Conservation (phyloP, 2,888 invertebrate genomes). For the Drosophila emarginata region DNA sequence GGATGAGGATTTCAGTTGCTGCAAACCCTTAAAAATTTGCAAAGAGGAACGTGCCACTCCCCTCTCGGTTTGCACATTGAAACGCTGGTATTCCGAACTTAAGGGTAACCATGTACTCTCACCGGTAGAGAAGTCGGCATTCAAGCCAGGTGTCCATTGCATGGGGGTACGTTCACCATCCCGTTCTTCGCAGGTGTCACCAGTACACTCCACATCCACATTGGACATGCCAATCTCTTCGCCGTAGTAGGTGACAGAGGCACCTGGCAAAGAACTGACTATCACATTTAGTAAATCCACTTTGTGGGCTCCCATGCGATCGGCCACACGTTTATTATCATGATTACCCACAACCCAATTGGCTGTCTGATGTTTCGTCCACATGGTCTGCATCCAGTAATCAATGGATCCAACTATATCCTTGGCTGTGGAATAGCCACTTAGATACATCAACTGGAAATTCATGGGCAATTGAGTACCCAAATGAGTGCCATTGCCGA, state of each 20-base stretch:
- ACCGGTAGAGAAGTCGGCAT: slow-evolving; percentile 85
- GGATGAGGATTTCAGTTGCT: slow-evolving; percentile 83
- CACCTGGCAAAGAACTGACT: slow-evolving; percentile 88
- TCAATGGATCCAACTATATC: slow-evolving; percentile 84
- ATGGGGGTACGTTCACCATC: slow-evolving; percentile 86
- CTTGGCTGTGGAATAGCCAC: slow-evolving; percentile 83
- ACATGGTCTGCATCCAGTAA: slow-evolving; percentile 85
- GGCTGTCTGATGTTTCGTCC: slow-evolving; percentile 83
- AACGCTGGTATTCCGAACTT: slow-evolving; percentile 84
- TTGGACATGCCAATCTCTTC: slow-evolving; percentile 88
- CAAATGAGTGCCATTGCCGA: slow-evolving; percentile 82
- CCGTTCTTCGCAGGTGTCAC: slow-evolving; percentile 80
- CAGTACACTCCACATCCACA: slow-evolving; percentile 81
- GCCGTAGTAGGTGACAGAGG: slow-evolving; percentile 91
- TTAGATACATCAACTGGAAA: slow-evolving; percentile 84
- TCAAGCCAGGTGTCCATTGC: slow-evolving; percentile 84
- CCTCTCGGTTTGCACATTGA: slow-evolving; percentile 85
- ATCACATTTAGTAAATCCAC: slow-evolving; percentile 88
- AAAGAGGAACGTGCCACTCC: slow-evolving; percentile 83
- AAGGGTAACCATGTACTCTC: slow-evolving; percentile 87
- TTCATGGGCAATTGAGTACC: slow-evolving; percentile 87
- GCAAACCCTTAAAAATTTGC: slow-evolving; percentile 85
- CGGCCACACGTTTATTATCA: slow-evolving; percentile 85
- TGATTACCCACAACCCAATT: slow-evolving; percentile 90
- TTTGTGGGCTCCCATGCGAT: slow-evolving; percentile 86